Conservation (phyloP, 2,113 vertebrate species). For the Telmatochromis brichardi region DNA sequence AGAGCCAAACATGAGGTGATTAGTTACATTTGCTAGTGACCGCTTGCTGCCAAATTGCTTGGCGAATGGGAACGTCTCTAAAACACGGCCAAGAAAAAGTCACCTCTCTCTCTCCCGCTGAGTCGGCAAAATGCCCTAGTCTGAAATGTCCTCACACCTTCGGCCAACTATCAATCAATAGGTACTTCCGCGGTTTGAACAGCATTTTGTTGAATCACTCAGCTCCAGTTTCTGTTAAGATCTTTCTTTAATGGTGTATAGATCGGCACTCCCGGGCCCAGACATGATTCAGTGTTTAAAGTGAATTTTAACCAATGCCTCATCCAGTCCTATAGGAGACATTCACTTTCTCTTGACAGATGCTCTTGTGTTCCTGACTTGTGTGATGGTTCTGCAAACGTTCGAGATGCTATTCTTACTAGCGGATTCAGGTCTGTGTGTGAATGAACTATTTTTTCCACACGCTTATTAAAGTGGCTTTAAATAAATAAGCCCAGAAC, state of each 20-base stretch:
- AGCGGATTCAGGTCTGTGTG: not conserved
- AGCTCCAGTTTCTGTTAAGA: slow-evolving; percentile 7
- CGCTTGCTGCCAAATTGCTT: slow-evolving; percentile 6
- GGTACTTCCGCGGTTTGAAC: slow-evolving; percentile 14
- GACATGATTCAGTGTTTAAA: not conserved
- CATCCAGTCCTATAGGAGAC: not conserved
- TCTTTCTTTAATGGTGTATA: not conserved
- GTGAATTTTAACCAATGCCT: not conserved
- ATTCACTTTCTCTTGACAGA: not conserved
- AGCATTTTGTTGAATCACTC: slow-evolving; percentile 23
- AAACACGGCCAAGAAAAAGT: slow-evolving; percentile 37
- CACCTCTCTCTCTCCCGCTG: slow-evolving; percentile 1
- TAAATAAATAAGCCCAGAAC: not conserved
- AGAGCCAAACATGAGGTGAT: slow-evolving; percentile 20
- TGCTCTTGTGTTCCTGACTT: not conserved
- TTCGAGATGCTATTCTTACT: not conserved
- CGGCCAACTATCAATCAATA: slow-evolving; percentile 41
- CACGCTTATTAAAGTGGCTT: not conserved
- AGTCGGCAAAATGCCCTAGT: not conserved
- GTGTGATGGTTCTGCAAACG: not conserved
- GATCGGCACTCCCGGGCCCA: slow-evolving; percentile 1
- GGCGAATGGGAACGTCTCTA: not conserved
- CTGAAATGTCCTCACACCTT: slow-evolving; percentile 19
- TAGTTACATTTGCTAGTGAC: slow-evolving; percentile 11
- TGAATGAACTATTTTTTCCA: not conserved